Base-by-base conservation (phyloP, 2,113 vertebrate species). In the Monopterus albus region DNA sequence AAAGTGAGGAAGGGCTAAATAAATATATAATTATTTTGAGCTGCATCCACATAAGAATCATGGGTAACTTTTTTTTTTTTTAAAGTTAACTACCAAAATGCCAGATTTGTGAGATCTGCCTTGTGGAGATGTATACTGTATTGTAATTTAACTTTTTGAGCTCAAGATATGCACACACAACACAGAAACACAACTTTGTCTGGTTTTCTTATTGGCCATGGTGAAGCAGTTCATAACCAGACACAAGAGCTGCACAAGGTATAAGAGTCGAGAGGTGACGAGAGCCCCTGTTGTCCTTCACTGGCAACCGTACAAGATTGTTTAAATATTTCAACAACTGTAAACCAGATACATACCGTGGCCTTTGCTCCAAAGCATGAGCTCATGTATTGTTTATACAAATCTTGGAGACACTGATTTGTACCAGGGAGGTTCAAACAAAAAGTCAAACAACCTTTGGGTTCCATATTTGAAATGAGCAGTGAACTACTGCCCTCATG, bases 271-370 rank as follows among this genome's bases (percentile, higher is more conserved):
- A 36, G 25, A 69, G 35, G 66, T 18, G 71, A 68, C 13, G 4
- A 38, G 33, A 38, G 33, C 8, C 4, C 17, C 43, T 57, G 75
- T 84, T 88, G 72, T 90, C 53, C 55, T 39, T 61, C 15, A 8
- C 72, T 79, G 78, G 77, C 79, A 60, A 39, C 65, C 39, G 66
- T 84, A 83, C 79, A 86, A 72, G 61, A 58, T 83, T 62, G 55
- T 52, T 84, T 90, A 43, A 91, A 89, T 91, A 88, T 83, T 92
- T 92, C 60, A 92, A 10, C 59, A 88, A 86, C 55, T 14, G 70
- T 77, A 43, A 82, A 69, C 57, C 75, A 86, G 65, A 78, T 64
- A 62, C 60, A 82, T 58, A 51, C 40, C 25, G 59, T 51, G 35
- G 20, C 12, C 46, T 71, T 60, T 43, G 15, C 53, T 60, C 28